These are phyloP conservation scores for Drosophila prolongata DNA, from an alignment of 2,888 invertebrate genomes.

Conservation along the genomic window DNA sequence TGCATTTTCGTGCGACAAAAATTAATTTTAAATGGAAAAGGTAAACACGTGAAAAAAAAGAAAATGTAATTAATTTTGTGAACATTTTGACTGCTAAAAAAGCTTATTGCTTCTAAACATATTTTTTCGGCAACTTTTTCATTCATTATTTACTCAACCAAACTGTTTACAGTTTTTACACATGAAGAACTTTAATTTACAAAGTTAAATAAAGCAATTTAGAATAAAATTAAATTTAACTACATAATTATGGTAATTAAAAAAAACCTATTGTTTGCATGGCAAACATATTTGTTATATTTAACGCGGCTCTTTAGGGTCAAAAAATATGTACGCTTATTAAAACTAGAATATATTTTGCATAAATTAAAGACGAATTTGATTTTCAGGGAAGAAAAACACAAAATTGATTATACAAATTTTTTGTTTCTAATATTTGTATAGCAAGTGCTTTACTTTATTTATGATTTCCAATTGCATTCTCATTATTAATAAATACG, in stretches of 20 bases:
- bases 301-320: neutral
- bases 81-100: neutral
- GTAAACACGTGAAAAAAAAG: slow-evolving; percentile 16
- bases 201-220: slow-evolving; percentile 3
- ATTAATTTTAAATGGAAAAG: slow-evolving; percentile 16
- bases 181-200: slow-evolving; percentile 4
- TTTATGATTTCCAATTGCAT: slow-evolving; percentile 28
- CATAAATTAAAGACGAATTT: slow-evolving; percentile 16
- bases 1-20: slow-evolving; percentile 9
- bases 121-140: slow-evolving; percentile 2
- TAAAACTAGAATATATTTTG: slow-evolving; percentile 4
- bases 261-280: neutral
- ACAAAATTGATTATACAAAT: slow-evolving; percentile 18
- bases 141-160: slow-evolving; percentile 7
- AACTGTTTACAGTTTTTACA: neutral
- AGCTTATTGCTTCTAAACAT: neutral
- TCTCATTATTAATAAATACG: slow-evolving; percentile 31
- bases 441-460: neutral
- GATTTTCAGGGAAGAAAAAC: neutral
- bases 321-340: neutral
- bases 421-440: neutral
- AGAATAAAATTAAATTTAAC: slow-evolving; percentile 3
- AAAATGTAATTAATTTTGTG: slow-evolving; percentile 24
- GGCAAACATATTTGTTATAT: slow-evolving; percentile 2
- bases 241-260: slow-evolving; percentile 1